Base-by-base conservation (phyloP, 2,888 invertebrate genomes). In the Ephialtes manifestator region DNA sequence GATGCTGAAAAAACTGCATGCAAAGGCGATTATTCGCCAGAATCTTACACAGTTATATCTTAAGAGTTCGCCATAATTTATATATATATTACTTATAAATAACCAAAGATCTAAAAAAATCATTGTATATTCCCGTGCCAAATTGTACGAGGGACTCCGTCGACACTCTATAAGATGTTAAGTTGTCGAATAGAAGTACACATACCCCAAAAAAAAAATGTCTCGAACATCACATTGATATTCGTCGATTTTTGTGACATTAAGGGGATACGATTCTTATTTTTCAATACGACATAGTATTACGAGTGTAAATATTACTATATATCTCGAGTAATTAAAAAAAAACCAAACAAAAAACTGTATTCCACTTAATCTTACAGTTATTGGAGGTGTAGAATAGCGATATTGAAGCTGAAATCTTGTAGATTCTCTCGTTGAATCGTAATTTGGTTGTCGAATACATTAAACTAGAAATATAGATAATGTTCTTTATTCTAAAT, bases 211-310 rank as follows among this genome's bases (percentile, higher is more conserved):
- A 8, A 28, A 8, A 28, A 28, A 77, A 20, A 39, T 28, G 70
- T 79, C 68, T 82, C 63, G 55, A 85, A 13, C 65, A 78, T 75
- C 78, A 46, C 74, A 72, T 81, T 77, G 84, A 79, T 77, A 77
- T 84, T 72, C 70, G 75, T 75, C 75, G 82, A 85, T 79, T 77
- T 76, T 80, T 80, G 83, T 70, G 55, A 82, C 78, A 82, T 72
- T 76, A 63, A 48, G 71, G 76, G 79, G 85, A 82, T 79, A 82
- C 39, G 43, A 82, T 82, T 85, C 76, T 82, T 85, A 85, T 85
- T 85, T 85, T 85, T 85, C 70, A 85, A 85, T 85, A 85, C 82
- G 79, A 76, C 79, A 71, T 85, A 85, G 85, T 76, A 58, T 82
- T 85, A 85, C 85, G 85, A 85, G 65, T 85, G 85, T 85, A 85